Conservation (phyloP, 2,113 vertebrate species). For the Gambusia affinis region DNA sequence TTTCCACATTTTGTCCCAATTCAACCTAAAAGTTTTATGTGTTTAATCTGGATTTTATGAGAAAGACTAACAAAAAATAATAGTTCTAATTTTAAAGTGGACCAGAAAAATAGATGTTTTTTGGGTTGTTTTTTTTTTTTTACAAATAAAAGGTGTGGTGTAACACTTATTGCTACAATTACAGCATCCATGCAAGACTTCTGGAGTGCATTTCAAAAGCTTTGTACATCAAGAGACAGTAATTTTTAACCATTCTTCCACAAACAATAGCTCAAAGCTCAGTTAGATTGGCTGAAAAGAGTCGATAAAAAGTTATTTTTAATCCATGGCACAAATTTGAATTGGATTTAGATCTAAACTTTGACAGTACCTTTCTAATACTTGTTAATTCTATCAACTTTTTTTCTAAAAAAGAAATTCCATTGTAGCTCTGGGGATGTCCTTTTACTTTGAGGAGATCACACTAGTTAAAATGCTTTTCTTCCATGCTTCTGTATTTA, state of each 20-base stretch:
- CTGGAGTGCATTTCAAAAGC: slow-evolving; percentile 17
- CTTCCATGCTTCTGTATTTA: not conserved
- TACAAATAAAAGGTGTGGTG: not conserved
- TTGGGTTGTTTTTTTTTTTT: not conserved
- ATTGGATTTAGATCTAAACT: not conserved
- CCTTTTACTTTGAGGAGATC: not conserved
- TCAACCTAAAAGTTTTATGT: not conserved
- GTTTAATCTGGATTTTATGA: not conserved
- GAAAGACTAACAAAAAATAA: not conserved
- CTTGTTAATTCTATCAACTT: not conserved
- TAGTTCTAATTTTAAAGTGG: no score
- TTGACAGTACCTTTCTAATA: not conserved
- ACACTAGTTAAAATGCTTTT: not conserved
- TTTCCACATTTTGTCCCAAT: no score
- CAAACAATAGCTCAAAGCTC: not conserved
- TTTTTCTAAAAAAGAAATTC: no score
- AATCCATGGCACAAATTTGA: not conserved
- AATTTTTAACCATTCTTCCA: not conserved
- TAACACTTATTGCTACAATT: not conserved
- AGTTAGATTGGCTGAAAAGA: not conserved
- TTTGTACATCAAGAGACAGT: not conserved
- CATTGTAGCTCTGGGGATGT: not conserved
- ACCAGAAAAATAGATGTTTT: no score
- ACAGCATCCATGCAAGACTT: not conserved
- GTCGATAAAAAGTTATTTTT: not conserved